Evolutionary conservation across 2,797 vertebrate species (phyloP).

Genomic region (Periophthalmus magnuspinnatus): DNA sequence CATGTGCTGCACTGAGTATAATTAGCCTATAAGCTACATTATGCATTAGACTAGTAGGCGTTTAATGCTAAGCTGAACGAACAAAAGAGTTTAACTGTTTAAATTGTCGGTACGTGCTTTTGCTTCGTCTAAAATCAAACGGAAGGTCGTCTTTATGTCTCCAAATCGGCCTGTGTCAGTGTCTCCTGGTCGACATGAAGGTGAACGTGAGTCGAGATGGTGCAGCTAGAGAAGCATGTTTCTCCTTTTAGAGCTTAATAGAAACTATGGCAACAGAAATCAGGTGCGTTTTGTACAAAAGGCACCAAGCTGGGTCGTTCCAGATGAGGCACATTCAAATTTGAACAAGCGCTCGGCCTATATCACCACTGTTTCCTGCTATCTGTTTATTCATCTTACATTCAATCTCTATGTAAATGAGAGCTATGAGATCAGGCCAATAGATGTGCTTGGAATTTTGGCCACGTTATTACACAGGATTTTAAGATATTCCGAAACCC

Average conservation of each 20-base stretch:
- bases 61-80: not conserved
- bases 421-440: constrained; percentile 61
- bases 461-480: constrained; percentile 12
- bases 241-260: constrained; percentile 37
- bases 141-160: not conserved
- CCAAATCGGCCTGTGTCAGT: too few relatives aligned
- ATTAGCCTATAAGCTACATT: not conserved
- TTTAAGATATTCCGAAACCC: not conserved
- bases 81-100: not conserved
- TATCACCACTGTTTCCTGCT: constrained; percentile 53
- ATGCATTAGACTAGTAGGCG: not conserved
- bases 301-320: constrained; percentile 60
- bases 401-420: constrained; percentile 76
- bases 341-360: constrained; percentile 35
- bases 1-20: not conserved
- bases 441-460: constrained; percentile 46
- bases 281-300: constrained; percentile 46
- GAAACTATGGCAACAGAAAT: constrained; percentile 70
- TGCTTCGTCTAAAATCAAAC: too few relatives aligned
- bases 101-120: too few relatives aligned
- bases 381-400: constrained; percentile 67
- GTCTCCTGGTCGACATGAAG: not conserved
- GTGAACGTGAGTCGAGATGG: not conserved
- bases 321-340: constrained; percentile 65
- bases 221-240: not conserved